Percentiles rank a stretch among this genome's conserved stretches.
phyloP scores from a whole-genome alignment of 37 sponge, comb jelly and placozoan species.

The Bolinopsis microptera region DNA sequence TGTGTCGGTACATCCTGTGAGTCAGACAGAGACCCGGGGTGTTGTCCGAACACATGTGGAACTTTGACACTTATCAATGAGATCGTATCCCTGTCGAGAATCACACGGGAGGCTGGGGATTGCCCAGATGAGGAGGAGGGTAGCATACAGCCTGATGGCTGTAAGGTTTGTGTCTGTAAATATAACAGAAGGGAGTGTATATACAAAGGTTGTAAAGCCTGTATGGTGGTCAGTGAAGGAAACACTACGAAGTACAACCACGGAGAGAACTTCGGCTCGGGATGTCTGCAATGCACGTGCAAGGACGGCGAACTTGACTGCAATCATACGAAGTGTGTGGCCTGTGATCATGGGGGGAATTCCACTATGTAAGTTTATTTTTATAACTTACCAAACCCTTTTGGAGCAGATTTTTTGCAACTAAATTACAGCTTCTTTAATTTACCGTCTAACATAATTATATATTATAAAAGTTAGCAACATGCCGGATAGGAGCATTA shows the following conservation, averaged over 20 bases:
- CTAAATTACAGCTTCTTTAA: too few relatives aligned
- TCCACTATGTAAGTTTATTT: not conserved
- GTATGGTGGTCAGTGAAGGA: not conserved
- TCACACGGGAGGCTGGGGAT: not conserved
- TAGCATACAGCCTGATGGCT: not conserved
- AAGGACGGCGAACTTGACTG: conserved; percentile 19
- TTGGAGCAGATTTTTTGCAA: too few relatives aligned
- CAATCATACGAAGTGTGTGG: not conserved
- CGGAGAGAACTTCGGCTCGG: not conserved
- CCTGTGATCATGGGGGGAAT: not conserved
- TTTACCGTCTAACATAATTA: too few relatives aligned
- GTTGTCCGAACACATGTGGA: conserved; percentile 40
- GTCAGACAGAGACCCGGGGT: not conserved
- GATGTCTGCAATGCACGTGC: conserved; percentile 37
- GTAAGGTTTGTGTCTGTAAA: conserved; percentile 39
- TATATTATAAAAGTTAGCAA: too few relatives aligned
- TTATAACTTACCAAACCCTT: not conserved
- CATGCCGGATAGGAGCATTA: too few relatives aligned
- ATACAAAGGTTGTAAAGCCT: conserved; percentile 25
- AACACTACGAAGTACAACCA: not conserved
- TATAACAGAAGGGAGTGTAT: conserved; percentile 42
- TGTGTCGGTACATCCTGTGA: conserved; percentile 11
- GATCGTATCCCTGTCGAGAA: conserved; percentile 8
- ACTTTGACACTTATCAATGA: conserved; percentile 9
- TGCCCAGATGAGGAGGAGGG: not conserved